Base-by-base conservation (phyloP, 1,140 invertebrate species). In the Cheumatopsyche charites region DNA sequence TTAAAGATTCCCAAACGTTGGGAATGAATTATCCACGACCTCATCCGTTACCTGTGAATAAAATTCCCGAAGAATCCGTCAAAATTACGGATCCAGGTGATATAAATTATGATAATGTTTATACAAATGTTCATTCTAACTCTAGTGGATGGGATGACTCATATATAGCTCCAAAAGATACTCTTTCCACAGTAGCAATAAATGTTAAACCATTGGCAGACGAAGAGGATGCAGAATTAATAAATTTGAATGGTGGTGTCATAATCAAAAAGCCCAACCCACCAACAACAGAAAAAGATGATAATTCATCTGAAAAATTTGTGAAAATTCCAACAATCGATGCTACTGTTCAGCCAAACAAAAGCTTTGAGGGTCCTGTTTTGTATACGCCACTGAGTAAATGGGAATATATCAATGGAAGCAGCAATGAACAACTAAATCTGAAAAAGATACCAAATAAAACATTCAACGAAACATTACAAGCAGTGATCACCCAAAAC, bases 11-110 rank as follows among this genome's bases (percentile, higher is more conserved):
- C 77, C 83, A 86, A 81, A 83, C 81, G 26, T 78, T 87, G 43
- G 86, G 86, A 12, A 83, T 83, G 6, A 83, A 81, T 67, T 85
- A 83, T 73, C 80, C 85, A 5, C 85, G 84, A 78, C 82, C 87
- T 47, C 88, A 90, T 77, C 88, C 88, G 9, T 87, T 90, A 76
- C 89, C 88, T 1, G 87, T 90, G 2, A 88, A 90, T 75, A 90
- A 90, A 82, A 88, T 90, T 62, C 83, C 84, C 0, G 78, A 71
- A 26, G 70, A 71, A 47, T 12, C 13, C n/a, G 36, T 66, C 6
- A 63, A 55, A 23, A 67, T 42, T 1, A 47, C 45, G 17, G 61
- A 73, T 45, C 42, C 52, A 0, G 66, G n/a, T 4, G 62, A 72
- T 63, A 23, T 68, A 19, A 23, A 5, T 21, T 15, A 55, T 55